Evolutionary conservation across 53 echinoderm and acorn worm genomes (phyloP).

Genomic region (Patiria pectinifera): DNA sequence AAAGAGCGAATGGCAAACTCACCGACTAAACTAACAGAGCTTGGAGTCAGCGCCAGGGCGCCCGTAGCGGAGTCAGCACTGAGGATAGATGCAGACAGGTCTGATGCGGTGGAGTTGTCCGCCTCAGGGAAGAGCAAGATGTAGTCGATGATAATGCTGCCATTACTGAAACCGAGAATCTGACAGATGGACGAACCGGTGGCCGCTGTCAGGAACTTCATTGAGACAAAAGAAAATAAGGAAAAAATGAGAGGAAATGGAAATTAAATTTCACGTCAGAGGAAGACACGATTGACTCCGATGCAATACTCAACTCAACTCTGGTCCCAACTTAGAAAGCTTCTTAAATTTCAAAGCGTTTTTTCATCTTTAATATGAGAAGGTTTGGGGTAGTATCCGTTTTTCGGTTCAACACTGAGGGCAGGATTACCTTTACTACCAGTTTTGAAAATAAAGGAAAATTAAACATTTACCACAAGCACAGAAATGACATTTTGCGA

Average conservation of each 20-base stretch:
- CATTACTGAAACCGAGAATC: neutral
- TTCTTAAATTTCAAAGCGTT: too few species aligned
- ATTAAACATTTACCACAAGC: too few species aligned
- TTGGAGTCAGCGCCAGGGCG: neutral
- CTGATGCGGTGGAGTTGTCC: neutral
- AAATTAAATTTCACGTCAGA: too few species aligned
- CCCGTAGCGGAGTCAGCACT: neutral
- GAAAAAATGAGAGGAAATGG: neutral
- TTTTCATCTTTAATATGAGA: too few species aligned
- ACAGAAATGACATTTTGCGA: too few species aligned
- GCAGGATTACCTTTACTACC: too few species aligned
- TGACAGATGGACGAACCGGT: neutral
- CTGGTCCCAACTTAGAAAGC: too few species aligned
- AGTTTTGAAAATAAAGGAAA: too few species aligned
- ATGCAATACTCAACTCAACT: too few species aligned
- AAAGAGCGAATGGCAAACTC: neutral
- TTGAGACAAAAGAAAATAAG: neutral
- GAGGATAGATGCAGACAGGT: neutral
- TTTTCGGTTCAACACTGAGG: too few species aligned
- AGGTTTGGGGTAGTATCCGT: too few species aligned
- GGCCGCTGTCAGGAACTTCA: neutral
- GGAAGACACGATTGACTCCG: too few species aligned
- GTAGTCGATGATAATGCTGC: constrained; percentile 7
- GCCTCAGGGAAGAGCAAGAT: neutral
- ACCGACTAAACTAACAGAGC: neutral